These are phyloP conservation scores for Synanthedon andrenaeformis DNA, from an alignment of 2,888 invertebrate genomes.

Conservation along the genomic window DNA sequence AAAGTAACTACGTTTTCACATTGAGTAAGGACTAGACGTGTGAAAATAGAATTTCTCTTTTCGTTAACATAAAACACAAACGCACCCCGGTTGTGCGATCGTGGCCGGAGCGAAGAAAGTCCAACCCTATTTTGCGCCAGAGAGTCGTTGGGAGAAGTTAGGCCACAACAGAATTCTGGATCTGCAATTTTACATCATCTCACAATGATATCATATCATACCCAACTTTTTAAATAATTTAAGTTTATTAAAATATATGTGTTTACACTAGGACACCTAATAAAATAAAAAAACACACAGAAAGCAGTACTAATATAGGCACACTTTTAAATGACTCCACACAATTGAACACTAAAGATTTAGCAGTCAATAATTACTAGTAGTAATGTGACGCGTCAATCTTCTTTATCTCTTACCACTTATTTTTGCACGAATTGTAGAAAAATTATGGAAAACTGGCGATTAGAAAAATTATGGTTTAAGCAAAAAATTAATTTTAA, in stretches of 20 bases:
- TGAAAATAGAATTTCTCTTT: constrained; percentile 48
- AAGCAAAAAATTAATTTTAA: too few species aligned
- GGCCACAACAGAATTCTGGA: constrained; percentile 91
- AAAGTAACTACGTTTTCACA: constrained; percentile 32
- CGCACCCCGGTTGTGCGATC: constrained; percentile 74
- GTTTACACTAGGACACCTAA: background rate
- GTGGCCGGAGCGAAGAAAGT: constrained; percentile 62
- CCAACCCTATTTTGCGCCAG: constrained; percentile 73
- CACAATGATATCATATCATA: constrained; percentile 13
- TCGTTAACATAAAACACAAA: constrained; percentile 66
- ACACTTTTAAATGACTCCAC: background rate
- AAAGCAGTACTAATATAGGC: background rate
- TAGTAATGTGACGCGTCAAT: too few species aligned
- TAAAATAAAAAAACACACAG: background rate
- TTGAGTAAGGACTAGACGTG: background rate
- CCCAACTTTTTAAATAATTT: constrained; percentile 5
- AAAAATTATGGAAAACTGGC: too few species aligned
- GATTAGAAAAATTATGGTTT: too few species aligned
- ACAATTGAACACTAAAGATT: too few species aligned
- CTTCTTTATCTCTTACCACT: too few species aligned
- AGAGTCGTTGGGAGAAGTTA: constrained; percentile 82
- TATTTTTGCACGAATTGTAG: too few species aligned
- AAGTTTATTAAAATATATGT: background rate
- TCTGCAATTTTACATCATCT: constrained; percentile 76
- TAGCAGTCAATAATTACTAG: too few species aligned